Base-by-base conservation (phyloP, 2,113 vertebrate species). In the Mionectes macconnelli region DNA sequence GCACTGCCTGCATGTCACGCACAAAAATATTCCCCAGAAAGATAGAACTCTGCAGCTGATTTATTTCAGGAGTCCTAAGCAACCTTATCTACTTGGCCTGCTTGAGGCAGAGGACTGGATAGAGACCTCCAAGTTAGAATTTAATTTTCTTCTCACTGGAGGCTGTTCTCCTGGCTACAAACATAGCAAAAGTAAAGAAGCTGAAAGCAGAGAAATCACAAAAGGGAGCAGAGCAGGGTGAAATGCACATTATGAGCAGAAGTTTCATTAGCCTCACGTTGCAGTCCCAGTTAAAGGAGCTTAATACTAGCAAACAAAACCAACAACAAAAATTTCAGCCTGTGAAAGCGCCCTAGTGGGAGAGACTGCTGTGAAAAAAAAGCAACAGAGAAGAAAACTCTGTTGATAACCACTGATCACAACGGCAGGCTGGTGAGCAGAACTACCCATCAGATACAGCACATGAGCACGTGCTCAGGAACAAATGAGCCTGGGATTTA, bases 1-100 rank as follows among this genome's bases (percentile, higher is more conserved):
- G 64, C 76, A 70, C 50, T 55, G 80, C 20, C 64, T 91, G 56
- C 10, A 53, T 69, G 76, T 92, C 89, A 91, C 9, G 23, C 68
- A 95, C 68, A 84, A 81, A 94, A 69, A 69, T 30, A 92, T 75
- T 90, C 78, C 85, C 70, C 82, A 87, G 73, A 30, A 92, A 89
- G 55, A 69, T 1, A 70, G 55, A 96, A 47, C 60, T 50, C 77
- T 47, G 56, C 64, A 63, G 4, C 53, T 59, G 25, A 67, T 91
- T 90, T 91, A 93, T 77, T 93, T 91, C 60, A 90, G 81, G 37
- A 84, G 64, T 77, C 73, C 64, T 91, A 52, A 91, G 31, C 0
- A 3, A 91, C 77, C 77, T 92, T 57, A 78, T 78, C 87, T 81
- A 89, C 44, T 18, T 24, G 0, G 59, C 37, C 59, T 91, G 55